phyloP scores from a whole-genome alignment of 2,797 vertebrate species.

The Tokudaia tokunoshimensis region DNA sequence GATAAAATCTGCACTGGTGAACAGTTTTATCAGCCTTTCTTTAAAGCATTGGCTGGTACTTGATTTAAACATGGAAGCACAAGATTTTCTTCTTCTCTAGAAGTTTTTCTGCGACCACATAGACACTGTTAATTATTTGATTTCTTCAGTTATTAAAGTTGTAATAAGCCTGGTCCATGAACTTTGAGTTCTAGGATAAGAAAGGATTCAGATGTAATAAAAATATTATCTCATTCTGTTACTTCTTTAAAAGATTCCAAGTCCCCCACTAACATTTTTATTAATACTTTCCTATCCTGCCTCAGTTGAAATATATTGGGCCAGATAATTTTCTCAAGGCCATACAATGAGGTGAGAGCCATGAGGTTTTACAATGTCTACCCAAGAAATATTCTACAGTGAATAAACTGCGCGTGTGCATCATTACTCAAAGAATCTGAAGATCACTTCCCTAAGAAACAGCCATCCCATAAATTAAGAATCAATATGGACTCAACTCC shows the following conservation, averaged over 20 bases:
- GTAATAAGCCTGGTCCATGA: not conserved
- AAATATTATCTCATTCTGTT: not conserved
- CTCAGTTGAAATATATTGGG: conserved; percentile 9
- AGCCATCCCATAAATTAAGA: conserved; percentile 66
- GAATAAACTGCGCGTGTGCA: conserved; percentile 28
- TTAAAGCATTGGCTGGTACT: not conserved
- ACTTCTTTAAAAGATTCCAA: conserved; percentile 10
- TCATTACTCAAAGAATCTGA: conserved; percentile 44
- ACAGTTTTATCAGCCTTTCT: not conserved
- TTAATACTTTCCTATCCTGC: conserved; percentile 46
- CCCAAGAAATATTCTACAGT: conserved; percentile 53
- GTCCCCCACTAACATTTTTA: conserved; percentile 59
- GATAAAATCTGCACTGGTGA: not conserved
- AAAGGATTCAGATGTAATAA: conserved; percentile 33
- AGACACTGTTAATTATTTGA: conserved; percentile 21
- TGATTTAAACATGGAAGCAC: not conserved
- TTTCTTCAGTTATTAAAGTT: conserved; percentile 42
- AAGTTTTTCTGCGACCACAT: conserved; percentile 22
- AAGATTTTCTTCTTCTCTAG: conserved; percentile 5
- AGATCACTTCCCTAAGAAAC: conserved; percentile 43
- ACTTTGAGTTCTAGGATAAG: conserved; percentile 14
- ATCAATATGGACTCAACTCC: conserved; percentile 30
- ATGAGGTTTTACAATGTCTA: conserved; percentile 21
- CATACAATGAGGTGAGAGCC: conserved; percentile 55
- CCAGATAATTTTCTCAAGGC: conserved; percentile 53